These are phyloP conservation scores for Tanypteryx hageni DNA, from an alignment of 2,888 invertebrate species.

Conservation along the genomic window DNA sequence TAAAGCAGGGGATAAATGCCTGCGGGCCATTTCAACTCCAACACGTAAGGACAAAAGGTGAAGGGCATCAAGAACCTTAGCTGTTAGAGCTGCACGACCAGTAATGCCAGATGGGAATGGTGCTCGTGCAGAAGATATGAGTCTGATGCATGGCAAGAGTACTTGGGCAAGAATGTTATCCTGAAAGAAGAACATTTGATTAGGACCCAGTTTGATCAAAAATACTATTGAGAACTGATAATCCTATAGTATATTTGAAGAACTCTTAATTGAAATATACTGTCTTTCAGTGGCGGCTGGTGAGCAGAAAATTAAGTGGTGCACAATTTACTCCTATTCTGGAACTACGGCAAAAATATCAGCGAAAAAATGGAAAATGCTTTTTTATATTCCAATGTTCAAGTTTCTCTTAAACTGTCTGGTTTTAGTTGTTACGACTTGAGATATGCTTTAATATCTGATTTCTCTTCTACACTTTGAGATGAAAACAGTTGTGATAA, in stretches of 20 bases:
- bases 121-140: constrained; percentile 87
- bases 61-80: constrained; percentile 89
- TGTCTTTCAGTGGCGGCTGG: too few species aligned
- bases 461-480: too few species aligned
- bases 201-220: not conserved
- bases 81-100: constrained; percentile 86
- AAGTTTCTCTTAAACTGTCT: too few species aligned
- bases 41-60: constrained; percentile 87
- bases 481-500: too few species aligned
- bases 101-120: constrained; percentile 88
- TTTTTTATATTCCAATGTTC: too few species aligned
- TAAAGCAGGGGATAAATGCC: constrained; percentile 83
- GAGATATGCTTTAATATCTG: too few species aligned
- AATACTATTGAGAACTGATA: not conserved
- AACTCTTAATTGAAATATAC: too few species aligned
- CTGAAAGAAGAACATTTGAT: constrained; percentile 76
- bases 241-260: not conserved
- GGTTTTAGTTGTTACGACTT: too few species aligned
- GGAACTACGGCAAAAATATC: too few species aligned
- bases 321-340: too few species aligned
- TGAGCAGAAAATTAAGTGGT: too few species aligned
- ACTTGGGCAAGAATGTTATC: constrained; percentile 91
- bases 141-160: constrained; percentile 87
- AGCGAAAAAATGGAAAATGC: too few species aligned
- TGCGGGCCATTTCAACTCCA: constrained; percentile 87